A percentile compares a stretch with the other conserved stretches of the same genome.
phyloP scores from a whole-genome alignment of 2,888 invertebrate genomes.

The Agelastica alni region DNA sequence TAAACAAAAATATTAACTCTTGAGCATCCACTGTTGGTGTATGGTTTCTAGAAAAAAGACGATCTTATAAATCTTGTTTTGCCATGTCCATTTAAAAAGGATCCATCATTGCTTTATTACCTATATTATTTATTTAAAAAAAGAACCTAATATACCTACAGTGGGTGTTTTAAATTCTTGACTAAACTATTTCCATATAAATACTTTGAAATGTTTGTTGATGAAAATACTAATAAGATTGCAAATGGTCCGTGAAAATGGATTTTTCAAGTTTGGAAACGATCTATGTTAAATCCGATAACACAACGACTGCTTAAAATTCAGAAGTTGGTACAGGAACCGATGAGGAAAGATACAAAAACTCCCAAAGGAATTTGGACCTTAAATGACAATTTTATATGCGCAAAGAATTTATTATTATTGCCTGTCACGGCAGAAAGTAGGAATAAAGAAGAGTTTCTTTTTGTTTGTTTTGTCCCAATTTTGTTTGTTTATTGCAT shows the following conservation, averaged over 20 bases:
- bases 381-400: conserved; percentile 34
- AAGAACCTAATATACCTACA: too few relatives aligned
- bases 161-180: too few relatives aligned
- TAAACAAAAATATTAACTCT: too few relatives aligned
- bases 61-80: too few relatives aligned
- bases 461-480: conserved; percentile 12
- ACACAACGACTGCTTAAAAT: conserved; percentile 31
- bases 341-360: conserved; percentile 30
- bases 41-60: too few relatives aligned
- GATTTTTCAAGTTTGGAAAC: neutral
- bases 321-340: conserved; percentile 28
- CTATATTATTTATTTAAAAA: too few relatives aligned
- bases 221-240: too few relatives aligned
- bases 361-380: conserved; percentile 28
- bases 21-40: too few relatives aligned
- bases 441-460: conserved; percentile 21
- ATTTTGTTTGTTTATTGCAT: conserved; percentile 14
- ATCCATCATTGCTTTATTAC: too few relatives aligned
- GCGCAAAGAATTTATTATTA: conserved; percentile 31
- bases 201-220: too few relatives aligned
- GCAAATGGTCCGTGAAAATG: neutral
- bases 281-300: conserved; percentile 7
- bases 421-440: conserved; percentile 20
- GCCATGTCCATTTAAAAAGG: too few relatives aligned
- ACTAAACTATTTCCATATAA: too few relatives aligned